These are phyloP conservation scores for Felis catus DNA, from an alignment of 2,113 vertebrate species.

Conservation along the genomic window F.catus_Fca126_mat1.0 CM031417.1:98206001-98206500, in stretches of 20 bases:
- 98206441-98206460: background rate
- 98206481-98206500: background rate
- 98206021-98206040: slow-evolving; percentile 9
- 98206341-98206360: background rate
- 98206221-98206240: slow-evolving; percentile 4
- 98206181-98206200: slow-evolving; percentile 1
- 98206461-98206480: background rate
- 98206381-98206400: background rate
- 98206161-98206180: background rate
- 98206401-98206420: background rate
- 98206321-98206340: slow-evolving; percentile 19
- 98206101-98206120: background rate
- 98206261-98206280: background rate
- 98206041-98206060: background rate
- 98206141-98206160: background rate
- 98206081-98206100: slow-evolving; percentile 39
- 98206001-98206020: background rate
- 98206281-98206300: background rate
- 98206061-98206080: background rate
- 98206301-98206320: background rate
- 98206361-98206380: slow-evolving; percentile 13
- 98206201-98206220: background rate
- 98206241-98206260: background rate
- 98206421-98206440: background rate
- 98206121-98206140: slow-evolving; percentile 3